Evolutionary conservation across 1,140 invertebrate genomes (phyloP), one percentile per base, ranked within the genome.

Genomic region (Venustaconcha ellipsiformis): DNA sequence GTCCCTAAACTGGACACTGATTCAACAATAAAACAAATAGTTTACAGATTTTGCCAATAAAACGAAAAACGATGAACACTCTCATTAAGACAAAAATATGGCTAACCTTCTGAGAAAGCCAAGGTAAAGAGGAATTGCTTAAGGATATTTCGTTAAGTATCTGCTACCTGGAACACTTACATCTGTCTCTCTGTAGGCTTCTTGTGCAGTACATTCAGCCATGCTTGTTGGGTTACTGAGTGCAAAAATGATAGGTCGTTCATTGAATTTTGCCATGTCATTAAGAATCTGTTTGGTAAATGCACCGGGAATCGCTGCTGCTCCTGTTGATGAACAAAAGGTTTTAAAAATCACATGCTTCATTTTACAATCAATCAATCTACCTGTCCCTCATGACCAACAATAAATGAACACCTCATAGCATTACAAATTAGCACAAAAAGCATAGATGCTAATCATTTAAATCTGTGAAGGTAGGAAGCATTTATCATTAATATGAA

Each of bases 191-290:
- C 30, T 83, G 80, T 90, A 90, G 18, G 89, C 88, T 72, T 90
- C 80, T 71, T 90, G 85, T 57, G 90, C 90, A 57, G 90, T 90
- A 72, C 90, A 90, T 73, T 90, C 90, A 18, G 90, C 84, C 78
- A 86, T 88, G 75, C 83, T 85, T 14, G 89, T 90, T 3, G 90
- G 90, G 75, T 90, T 90, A 74, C 87, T 88, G 0, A 90, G 82
- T 60, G 90, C 88, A 79, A 90, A 90, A 57, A 90, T 89, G 66
- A 90, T 85, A 15, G 90, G 89, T 37, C 83, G 58, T 18, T 89
- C 81, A 79, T 90, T 90, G 26, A 86, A 76, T 55, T 81, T 59
- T 48, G 80, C 88, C 89, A 90, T 90, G 58, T 78, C 70, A 55
- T 73, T 72, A 13, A 90, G 66, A 26, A 90, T 86, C 14, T 84